Conservation (phyloP, 35 echinoderm and acorn worm species). For the Acanthaster planci region DNA sequence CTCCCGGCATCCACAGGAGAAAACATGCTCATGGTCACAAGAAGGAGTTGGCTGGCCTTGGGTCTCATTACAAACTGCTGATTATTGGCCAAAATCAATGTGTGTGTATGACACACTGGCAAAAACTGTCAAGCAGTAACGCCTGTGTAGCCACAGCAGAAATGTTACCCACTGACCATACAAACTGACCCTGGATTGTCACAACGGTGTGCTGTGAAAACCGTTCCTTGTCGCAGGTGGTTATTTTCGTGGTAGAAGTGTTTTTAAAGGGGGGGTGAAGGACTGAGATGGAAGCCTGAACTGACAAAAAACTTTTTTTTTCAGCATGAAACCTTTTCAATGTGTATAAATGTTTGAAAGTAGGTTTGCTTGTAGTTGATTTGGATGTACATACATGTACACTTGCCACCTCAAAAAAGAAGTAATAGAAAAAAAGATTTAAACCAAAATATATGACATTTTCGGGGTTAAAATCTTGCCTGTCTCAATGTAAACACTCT, state of each 20-base stretch:
- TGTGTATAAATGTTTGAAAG: no score
- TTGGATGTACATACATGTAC: no score
- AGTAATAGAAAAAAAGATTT: no score
- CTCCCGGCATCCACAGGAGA: not conserved
- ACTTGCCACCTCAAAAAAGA: no score
- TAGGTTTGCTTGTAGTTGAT: no score
- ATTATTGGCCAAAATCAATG: slow-evolving; percentile 10
- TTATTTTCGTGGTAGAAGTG: not conserved
- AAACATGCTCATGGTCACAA: not conserved
- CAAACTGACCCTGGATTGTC: slow-evolving; percentile 1
- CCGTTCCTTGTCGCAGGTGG: slow-evolving; percentile 9
- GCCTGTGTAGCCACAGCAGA: not conserved
- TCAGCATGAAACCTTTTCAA: no score
- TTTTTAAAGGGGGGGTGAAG: not conserved
- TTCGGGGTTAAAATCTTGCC: not conserved
- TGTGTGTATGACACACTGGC: not conserved
- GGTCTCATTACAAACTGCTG: not conserved
- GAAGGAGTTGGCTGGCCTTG: not conserved
- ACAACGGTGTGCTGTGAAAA: not conserved
- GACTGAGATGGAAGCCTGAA: no score
- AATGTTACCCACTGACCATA: slow-evolving; percentile 12
- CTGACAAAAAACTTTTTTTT: no score
- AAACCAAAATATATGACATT: not conserved
- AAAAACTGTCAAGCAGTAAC: not conserved
- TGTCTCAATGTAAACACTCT: not conserved